phyloP scores from a whole-genome alignment of 1,140 invertebrate species.

The Drosophila insularis region DNA sequence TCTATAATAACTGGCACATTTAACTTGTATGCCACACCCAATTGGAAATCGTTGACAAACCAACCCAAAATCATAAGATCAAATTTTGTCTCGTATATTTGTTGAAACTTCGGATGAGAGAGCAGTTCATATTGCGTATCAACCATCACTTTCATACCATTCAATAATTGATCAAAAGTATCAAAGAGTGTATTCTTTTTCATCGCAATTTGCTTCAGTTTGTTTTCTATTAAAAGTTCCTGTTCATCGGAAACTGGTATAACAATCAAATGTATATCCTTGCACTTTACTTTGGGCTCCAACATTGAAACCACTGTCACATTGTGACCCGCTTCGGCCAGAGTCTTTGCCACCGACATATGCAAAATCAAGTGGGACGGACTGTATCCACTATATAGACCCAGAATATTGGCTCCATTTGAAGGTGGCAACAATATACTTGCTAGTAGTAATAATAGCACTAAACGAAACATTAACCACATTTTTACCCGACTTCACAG shows the following conservation, averaged over 20 bases:
- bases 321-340: slow-evolving; percentile 72
- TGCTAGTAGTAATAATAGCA: slow-evolving; percentile 19
- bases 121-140: slow-evolving; percentile 56
- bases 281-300: slow-evolving; percentile 55
- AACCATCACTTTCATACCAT: slow-evolving; percentile 43
- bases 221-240: slow-evolving; percentile 25
- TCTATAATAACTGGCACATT: slow-evolving; percentile 60
- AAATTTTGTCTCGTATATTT: slow-evolving; percentile 68
- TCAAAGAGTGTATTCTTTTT: slow-evolving; percentile 39
- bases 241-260: slow-evolving; percentile 49
- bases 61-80: slow-evolving; percentile 71
- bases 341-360: slow-evolving; percentile 60
- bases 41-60: slow-evolving; percentile 66
- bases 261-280: slow-evolving; percentile 64
- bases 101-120: slow-evolving; percentile 48
- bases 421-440: not conserved
- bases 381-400: slow-evolving; percentile 68
- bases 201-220: slow-evolving; percentile 43
- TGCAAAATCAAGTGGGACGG: slow-evolving; percentile 71
- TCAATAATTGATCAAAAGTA: slow-evolving; percentile 38
- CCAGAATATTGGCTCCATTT: slow-evolving; percentile 66
- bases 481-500: slow-evolving; percentile 21
- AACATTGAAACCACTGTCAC: slow-evolving; percentile 66
- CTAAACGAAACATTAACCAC: not conserved
- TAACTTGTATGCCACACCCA: slow-evolving; percentile 64